Evolutionary conservation across 2,888 invertebrate species (phyloP).

Genomic region (Catotricha subobsoleta): DNA sequence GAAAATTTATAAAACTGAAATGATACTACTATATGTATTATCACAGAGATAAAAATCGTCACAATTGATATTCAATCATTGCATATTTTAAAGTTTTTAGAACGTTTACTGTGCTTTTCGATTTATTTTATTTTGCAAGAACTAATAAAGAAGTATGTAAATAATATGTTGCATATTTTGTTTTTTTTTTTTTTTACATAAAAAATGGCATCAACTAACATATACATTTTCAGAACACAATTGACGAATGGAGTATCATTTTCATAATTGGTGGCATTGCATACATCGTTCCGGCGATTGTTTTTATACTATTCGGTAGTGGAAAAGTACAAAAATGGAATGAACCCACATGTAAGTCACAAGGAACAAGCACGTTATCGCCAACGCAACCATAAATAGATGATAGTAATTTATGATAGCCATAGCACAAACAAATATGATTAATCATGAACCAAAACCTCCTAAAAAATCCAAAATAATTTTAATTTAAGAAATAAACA

Average conservation of each 20-base stretch:
- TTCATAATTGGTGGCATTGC: slow-evolving; percentile 53
- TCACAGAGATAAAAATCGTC: no score
- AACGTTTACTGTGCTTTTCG: neutral
- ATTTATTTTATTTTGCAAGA: neutral
- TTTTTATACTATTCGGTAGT: slow-evolving; percentile 53
- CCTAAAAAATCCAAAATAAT: no score
- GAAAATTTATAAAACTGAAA: no score
- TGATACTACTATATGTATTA: no score
- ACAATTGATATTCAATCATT: no score
- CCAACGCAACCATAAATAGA: neutral
- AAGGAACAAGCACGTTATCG: neutral
- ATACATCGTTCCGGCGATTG: slow-evolving; percentile 47
- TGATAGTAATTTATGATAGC: no score
- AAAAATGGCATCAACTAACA: neutral
- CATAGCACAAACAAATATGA: no score
- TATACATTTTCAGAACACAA: slow-evolving; percentile 39
- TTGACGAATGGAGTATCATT: slow-evolving; percentile 54
- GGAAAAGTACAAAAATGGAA: slow-evolving; percentile 58
- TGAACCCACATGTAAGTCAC: slow-evolving; percentile 19
- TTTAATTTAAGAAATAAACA: no score
- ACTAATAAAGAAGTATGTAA: neutral
- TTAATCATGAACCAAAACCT: no score
- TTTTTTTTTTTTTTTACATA: neutral
- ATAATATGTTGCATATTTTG: neutral
- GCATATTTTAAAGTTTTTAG: no score